A percentile compares a stretch with the other conserved stretches of the same genome.
These are phyloP conservation scores for Trachythela sp. DNA, from an alignment of 64 coral and sea anemone species.

Conservation along the genomic window DNA sequence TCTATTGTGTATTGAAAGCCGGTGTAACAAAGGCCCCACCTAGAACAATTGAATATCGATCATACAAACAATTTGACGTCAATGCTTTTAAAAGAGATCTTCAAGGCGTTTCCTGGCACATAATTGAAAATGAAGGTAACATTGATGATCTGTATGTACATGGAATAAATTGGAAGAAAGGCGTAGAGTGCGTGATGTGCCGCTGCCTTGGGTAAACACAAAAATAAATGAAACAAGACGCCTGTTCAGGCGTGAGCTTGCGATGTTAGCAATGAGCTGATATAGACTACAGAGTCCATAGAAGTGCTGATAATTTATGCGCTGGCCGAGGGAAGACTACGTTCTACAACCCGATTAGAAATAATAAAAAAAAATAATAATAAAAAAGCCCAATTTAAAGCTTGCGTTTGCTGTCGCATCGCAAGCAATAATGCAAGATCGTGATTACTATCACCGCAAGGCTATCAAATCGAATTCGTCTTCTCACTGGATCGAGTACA, in stretches of 20 bases:
- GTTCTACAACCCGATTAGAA: too few relatives aligned
- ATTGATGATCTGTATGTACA: conserved; percentile 42
- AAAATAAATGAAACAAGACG: conserved; percentile 16
- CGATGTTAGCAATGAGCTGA: too few relatives aligned
- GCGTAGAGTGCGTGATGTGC: not conserved
- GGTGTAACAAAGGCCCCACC: conserved; percentile 44
- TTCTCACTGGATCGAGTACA: conserved; percentile 21
- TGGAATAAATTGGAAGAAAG: conserved; percentile 45
- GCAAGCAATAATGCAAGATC: not conserved
- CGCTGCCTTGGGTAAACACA: not conserved
- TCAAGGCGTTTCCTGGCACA: conserved; percentile 35
- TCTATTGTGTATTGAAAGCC: conserved; percentile 39
- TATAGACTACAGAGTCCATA: too few relatives aligned
- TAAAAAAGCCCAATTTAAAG: too few relatives aligned
- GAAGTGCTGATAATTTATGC: too few relatives aligned
- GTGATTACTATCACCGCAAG: conserved; percentile 32
- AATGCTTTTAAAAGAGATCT: conserved; percentile 46
- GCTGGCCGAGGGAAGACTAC: too few relatives aligned
- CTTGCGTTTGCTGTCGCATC: too few relatives aligned
- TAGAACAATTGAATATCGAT: too few relatives aligned
- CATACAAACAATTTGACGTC: conserved; percentile 45
- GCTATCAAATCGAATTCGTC: conserved; percentile 20
- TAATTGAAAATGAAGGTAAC: conserved; percentile 36
- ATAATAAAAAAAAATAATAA: too few relatives aligned
- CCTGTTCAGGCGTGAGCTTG: too few relatives aligned